phyloP scores from a whole-genome alignment of 2,113 vertebrate genomes.

The Amblyornis subalaris region DNA sequence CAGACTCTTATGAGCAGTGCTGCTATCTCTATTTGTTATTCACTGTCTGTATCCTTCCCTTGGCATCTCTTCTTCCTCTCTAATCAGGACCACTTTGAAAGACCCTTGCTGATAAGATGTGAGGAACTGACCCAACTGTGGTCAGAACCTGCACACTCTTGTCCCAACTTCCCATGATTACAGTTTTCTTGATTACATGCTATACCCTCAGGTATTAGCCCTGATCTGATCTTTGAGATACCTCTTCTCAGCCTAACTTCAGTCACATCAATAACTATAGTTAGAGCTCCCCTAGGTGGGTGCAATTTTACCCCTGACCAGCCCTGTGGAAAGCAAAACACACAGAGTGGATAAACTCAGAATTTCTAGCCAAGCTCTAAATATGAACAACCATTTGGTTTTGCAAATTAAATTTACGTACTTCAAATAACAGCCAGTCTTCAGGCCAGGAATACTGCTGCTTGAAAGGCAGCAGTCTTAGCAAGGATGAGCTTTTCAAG shows the following conservation, averaged over 20 bases:
- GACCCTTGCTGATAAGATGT: background rate
- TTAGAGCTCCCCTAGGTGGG: background rate
- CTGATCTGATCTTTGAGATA: background rate
- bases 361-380: background rate
- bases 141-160: background rate
- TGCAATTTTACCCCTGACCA: background rate
- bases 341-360: background rate
- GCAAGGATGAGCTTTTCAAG: background rate
- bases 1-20: background rate
- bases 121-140: background rate
- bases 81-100: background rate
- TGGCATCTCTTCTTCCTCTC: background rate
- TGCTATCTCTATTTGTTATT: background rate
- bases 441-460: background rate
- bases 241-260: background rate
- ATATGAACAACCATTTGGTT: background rate
- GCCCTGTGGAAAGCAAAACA: background rate
- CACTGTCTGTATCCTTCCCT: background rate
- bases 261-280: background rate
- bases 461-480: background rate
- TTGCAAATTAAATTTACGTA: background rate
- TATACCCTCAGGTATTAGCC: background rate
- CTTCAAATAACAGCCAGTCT: background rate
- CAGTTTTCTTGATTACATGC: background rate
- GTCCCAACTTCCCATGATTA: background rate